These are phyloP conservation scores for Kryptopterus vitreolus DNA, from an alignment of 2,797 vertebrate species.

Conservation along the genomic window DNA sequence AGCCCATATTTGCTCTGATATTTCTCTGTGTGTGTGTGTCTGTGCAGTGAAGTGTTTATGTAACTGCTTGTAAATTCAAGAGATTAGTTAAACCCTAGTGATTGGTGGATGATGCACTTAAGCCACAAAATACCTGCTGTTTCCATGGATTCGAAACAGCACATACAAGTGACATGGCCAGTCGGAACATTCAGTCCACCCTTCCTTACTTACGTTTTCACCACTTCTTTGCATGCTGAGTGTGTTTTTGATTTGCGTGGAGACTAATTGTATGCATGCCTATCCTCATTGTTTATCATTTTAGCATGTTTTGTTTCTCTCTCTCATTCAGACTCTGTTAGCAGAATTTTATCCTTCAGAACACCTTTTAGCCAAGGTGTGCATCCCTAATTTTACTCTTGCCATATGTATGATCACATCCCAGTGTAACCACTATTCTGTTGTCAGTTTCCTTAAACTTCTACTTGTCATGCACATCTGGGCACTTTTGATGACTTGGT, in stretches of 20 bases:
- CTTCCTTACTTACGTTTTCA: neutral
- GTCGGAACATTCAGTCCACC: neutral
- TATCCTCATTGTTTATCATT: neutral
- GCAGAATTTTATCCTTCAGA: neutral
- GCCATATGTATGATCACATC: neutral
- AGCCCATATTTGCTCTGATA: neutral
- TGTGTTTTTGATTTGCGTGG: neutral
- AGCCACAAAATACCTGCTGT: slow-evolving; percentile 14
- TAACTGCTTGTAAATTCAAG: neutral
- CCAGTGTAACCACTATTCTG: neutral
- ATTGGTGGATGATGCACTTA: slow-evolving; percentile 19
- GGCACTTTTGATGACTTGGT: neutral
- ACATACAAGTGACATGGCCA: neutral
- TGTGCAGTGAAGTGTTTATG: neutral
- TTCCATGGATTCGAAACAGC: slow-evolving; percentile 23
- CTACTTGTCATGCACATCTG: slow-evolving; percentile 10
- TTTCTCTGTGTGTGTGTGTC: slow-evolving; percentile 23
- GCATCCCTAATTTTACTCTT: slow-evolving; percentile 1
- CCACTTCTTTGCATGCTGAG: neutral
- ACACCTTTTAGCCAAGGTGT: neutral
- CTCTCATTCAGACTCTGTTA: neutral
- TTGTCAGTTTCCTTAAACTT: neutral
- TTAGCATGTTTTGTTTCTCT: neutral
- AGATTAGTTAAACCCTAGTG: slow-evolving; percentile 22
- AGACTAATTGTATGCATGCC: neutral